Base-by-base conservation (phyloP, 2,797 vertebrate species). In the Hypotaenidia philippensis region DNA sequence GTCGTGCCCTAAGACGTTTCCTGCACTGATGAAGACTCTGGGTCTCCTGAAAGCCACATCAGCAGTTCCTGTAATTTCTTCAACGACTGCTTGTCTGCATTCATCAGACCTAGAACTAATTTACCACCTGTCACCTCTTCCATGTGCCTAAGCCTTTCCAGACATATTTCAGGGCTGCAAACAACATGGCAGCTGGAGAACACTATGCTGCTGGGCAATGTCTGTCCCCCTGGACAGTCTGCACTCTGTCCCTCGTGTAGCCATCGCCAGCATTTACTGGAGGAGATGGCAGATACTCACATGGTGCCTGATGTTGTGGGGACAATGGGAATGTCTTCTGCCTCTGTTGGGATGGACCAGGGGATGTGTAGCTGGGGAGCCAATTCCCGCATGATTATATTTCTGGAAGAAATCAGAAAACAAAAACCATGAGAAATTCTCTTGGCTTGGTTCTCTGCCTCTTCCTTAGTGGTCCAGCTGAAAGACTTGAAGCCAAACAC, bases 301-400 rank as follows among this genome's bases (percentile, higher is more conserved):
- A 99, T 99, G 81, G 99, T 99, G 82, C 99, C 99, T 32, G 99
- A 99, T 20, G 99, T 99, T 14, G 99, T 99, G 93, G 99, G 99
- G 86, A 99, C 99, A 40, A 99, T 99, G 60, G 99, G 99, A 97
- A 99, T 99, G 95, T 99, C 99, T 97, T 99, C 99, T 6, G 99
- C 99, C 93, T 99, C 99, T 2, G 99, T 99, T 32, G 99, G 99
- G 93, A 99, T 99, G 68, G 99, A 99, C 99, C 99, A 99, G 4
- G 99, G 99, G 76, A 99, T 99, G 89, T 99, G 99, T 96, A 99
- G 99, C 97, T 99, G 99, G 27, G 99, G 99, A 81, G 99, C 99
- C 95, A 99, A 98, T 94, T 99, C 99, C 59, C 99, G 98, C 99
- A 99, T 99, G 64, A 99, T 99, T 74, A 99, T 99, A 96, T 99